A percentile compares a stretch with the other conserved stretches of the same genome.
Evolutionary conservation across 92 coral and sea anemone genomes (phyloP).

Genomic region (Hydrozoanthus gracilis): DNA sequence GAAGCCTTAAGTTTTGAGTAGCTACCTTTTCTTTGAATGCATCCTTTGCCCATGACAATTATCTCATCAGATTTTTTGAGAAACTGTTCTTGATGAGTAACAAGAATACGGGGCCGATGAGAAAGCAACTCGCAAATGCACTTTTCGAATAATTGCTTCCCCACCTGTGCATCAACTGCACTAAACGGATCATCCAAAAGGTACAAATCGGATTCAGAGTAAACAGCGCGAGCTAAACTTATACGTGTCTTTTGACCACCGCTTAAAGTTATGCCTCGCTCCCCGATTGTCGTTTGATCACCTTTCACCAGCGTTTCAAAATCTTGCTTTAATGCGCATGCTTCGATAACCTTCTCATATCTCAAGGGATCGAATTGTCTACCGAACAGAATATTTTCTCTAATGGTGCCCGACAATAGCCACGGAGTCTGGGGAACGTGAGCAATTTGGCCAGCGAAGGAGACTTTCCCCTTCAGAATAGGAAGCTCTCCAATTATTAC

Average conservation of each 20-base stretch:
- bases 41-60: constrained; percentile 49
- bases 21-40: constrained; percentile 4
- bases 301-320: constrained; percentile 12
- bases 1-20: constrained; percentile 19
- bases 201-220: constrained; percentile 31
- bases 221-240: constrained; percentile 22
- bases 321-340: constrained; percentile 30
- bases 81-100: constrained; percentile 59
- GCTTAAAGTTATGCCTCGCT: constrained; percentile 31
- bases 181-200: constrained; percentile 36
- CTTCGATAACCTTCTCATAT: constrained; percentile 23
- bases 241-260: constrained; percentile 37
- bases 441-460: constrained; percentile 8
- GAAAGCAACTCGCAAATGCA: constrained; percentile 38
- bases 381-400: constrained; percentile 29
- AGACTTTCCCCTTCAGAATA: constrained; percentile 17
- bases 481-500: constrained; percentile 33
- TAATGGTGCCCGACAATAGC: constrained; percentile 24
- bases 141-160: constrained; percentile 21
- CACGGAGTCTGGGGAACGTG: constrained; percentile 36
- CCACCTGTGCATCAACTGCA: constrained; percentile 10
- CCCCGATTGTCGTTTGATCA: constrained; percentile 23
- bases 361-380: constrained; percentile 13
- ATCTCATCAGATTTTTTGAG: constrained; percentile 49
- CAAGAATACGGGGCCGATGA: constrained; percentile 46